Evolutionary conservation across 2,888 invertebrate species (phyloP), one percentile per base, ranked within the genome.

Genomic region (Dascillus cervinus): DNA sequence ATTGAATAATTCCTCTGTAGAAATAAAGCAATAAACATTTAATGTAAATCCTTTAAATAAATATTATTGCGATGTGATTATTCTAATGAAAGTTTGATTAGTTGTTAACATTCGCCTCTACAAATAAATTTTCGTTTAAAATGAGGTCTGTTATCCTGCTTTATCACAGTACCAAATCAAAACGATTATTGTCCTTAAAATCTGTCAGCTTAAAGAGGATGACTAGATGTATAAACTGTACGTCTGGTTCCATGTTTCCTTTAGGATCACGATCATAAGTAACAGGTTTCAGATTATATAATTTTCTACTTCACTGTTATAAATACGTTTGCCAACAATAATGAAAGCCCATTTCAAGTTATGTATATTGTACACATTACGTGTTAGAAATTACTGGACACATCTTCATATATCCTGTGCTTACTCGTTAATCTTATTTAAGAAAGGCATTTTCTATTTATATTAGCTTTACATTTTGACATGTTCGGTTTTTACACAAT

Each of bases 391-490:
- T 46, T 47, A 47, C 27, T 33, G 46, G 47, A 50, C 41, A 46
- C 46, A 47, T 47, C 49, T 41, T 47, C 37, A 46, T 46, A 42
- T 35, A 39, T 32, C 38, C 37, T 41, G 37, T 32, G 41, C 41
- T 40, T 39, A 39, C 39, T 42, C 34, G 39, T 42, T 44, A 44
- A 30, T 35, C 37, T 43, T 43, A 44, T 41, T 54, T 55, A 53
- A 60, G 58, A 58, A 60, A 57, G 56, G 56, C 55, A 55, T 58
- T 56, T 61, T 58, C n/a, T n/a, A n/a, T n/a, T n/a, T n/a, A n/a
- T n/a, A n/a, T n/a, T n/a, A n/a, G n/a, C n/a, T n/a, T n/a, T n/a
- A n/a, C n/a, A n/a, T n/a, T n/a, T n/a, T n/a, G n/a, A n/a, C n/a
- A n/a, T n/a, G n/a, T n/a, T n/a, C n/a, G n/a, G n/a, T n/a, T n/a